phyloP scores from a whole-genome alignment of 2,888 invertebrate genomes.

The Ypsolopha sequella region DNA sequence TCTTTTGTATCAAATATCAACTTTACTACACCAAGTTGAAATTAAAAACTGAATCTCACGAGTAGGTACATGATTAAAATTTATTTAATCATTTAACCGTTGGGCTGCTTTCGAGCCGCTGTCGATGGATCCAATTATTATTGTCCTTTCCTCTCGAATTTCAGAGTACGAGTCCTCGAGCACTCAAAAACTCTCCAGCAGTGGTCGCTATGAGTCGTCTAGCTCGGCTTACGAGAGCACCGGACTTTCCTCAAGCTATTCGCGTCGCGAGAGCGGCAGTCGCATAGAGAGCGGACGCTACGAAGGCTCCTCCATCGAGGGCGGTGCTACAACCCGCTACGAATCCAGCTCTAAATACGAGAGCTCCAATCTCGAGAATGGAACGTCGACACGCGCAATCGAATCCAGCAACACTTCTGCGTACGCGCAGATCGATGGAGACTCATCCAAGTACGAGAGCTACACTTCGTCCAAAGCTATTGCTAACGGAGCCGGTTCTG shows the following conservation, averaged over 20 bases:
- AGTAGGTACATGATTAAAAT: too few relatives aligned
- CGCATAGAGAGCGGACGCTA: slow-evolving; percentile 38
- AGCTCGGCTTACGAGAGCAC: slow-evolving; percentile 33
- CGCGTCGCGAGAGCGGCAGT: slow-evolving; percentile 53
- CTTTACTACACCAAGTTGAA: too few relatives aligned
- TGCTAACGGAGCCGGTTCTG: slow-evolving; percentile 40
- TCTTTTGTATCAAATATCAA: too few relatives aligned
- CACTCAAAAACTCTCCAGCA: slow-evolving; percentile 40
- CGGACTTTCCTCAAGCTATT: slow-evolving; percentile 35
- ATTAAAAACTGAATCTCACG: too few relatives aligned
- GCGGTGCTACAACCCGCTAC: slow-evolving; percentile 37
- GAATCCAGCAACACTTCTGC: slow-evolving; percentile 25
- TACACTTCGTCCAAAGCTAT: slow-evolving; percentile 35
- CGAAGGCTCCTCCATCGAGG: slow-evolving; percentile 41
- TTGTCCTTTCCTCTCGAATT: not conserved
- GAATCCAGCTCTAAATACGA: slow-evolving; percentile 50
- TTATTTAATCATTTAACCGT: too few relatives aligned
- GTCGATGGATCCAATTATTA: too few relatives aligned
- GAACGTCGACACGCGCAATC: slow-evolving; percentile 18
- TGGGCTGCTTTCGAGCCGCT: too few relatives aligned
- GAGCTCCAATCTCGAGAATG: slow-evolving; percentile 4
- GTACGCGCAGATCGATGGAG: slow-evolving; percentile 21
- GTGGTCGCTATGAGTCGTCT: slow-evolving; percentile 52
- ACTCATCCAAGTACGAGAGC: slow-evolving; percentile 25
- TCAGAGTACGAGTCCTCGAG: slow-evolving; percentile 47